These are phyloP conservation scores for Drosophila tani DNA, from an alignment of 1,140 invertebrate species.

Conservation along the genomic window DNA sequence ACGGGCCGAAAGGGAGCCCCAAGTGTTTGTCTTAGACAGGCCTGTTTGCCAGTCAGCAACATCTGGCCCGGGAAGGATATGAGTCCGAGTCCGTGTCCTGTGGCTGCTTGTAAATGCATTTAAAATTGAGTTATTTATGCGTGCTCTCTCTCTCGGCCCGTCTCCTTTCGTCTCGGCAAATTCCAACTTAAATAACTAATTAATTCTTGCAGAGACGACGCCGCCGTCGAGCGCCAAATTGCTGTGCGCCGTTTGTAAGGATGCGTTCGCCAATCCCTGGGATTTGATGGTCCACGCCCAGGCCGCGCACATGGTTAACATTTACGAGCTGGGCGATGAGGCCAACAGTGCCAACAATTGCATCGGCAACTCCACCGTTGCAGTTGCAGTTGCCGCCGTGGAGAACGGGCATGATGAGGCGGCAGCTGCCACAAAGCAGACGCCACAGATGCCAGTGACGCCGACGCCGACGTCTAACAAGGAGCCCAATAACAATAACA, in stretches of 20 bases:
- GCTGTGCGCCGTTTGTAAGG: conserved; percentile 91
- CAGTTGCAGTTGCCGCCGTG: conserved; percentile 45
- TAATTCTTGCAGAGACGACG: conserved; percentile 69
- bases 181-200: conserved; percentile 83
- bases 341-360: conserved; percentile 32
- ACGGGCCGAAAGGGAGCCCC: conserved; percentile 11
- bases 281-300: conserved; percentile 93
- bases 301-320: conserved; percentile 92
- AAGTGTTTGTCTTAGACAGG: conserved; percentile 56
- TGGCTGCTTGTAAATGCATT: conserved; percentile 70
- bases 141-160: conserved; percentile 8
- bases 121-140: conserved; percentile 84
- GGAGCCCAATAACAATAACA: conserved; percentile 80
- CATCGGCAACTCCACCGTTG: conserved; percentile 46
- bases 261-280: conserved; percentile 91
- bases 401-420: conserved; percentile 64
- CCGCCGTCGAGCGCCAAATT: conserved; percentile 87
- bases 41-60: conserved; percentile 75
- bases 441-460: conserved; percentile 61
- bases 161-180: conserved; percentile 29
- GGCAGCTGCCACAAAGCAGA: conserved; percentile 60
- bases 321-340: conserved; percentile 89
- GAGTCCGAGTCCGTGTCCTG: conserved; percentile 37
- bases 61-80: conserved; percentile 53
- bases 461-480: conserved; percentile 76